These are phyloP conservation scores for Montipora capricornis DNA, from an alignment of 64 coral and sea anemone genomes.

Conservation along the genomic window DNA sequence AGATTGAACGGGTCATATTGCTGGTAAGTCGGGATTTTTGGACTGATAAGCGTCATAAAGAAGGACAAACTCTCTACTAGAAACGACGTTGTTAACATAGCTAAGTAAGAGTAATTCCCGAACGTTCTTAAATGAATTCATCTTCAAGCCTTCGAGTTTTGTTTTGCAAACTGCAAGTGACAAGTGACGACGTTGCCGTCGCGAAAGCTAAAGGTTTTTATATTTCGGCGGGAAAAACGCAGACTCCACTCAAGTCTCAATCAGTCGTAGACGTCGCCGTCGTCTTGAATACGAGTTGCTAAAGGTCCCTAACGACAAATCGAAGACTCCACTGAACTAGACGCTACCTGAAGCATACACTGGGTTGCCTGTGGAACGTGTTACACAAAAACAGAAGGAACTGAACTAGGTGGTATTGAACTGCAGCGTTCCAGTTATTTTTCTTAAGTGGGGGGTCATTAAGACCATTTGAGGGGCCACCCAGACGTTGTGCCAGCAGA, in stretches of 20 bases:
- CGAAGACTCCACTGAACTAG: no score
- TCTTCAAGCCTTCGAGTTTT: constrained; percentile 43
- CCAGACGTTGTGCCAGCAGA: no score
- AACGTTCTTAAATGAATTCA: constrained; percentile 37
- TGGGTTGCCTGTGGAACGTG: no score
- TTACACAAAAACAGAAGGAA: no score
- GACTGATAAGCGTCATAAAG: constrained; percentile 51
- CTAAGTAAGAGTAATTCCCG: constrained; percentile 61
- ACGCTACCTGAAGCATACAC: no score
- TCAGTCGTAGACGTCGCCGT: constrained; percentile 28
- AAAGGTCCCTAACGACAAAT: neutral
- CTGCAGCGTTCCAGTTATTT: no score
- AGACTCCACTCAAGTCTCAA: constrained; percentile 5
- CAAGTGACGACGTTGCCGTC: constrained; percentile 35
- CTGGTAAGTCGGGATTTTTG: constrained; percentile 54
- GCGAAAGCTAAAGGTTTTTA: constrained; percentile 37
- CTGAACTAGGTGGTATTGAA: no score
- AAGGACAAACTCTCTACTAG: constrained; percentile 47
- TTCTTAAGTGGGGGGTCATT: no score
- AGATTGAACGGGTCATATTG: constrained; percentile 54
- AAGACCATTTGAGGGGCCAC: no score
- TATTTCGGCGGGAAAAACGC: constrained; percentile 36
- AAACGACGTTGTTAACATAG: constrained; percentile 61
- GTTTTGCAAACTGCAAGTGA: constrained; percentile 19
- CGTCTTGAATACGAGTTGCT: neutral